Base-by-base conservation (phyloP, 2,888 invertebrate species). In the Melolontha melolontha region DNA sequence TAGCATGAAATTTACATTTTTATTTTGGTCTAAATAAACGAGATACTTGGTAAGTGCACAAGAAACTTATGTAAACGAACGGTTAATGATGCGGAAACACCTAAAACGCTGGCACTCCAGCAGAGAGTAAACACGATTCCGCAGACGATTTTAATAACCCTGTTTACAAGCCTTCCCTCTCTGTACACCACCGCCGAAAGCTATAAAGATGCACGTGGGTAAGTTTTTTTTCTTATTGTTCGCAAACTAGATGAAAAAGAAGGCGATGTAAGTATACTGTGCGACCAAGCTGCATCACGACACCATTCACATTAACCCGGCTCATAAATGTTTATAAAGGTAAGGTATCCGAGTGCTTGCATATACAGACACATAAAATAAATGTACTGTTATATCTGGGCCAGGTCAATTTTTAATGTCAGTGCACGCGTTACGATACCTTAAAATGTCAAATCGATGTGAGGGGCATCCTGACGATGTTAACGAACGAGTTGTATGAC, bases 371-470 rank as follows among this genome's bases (percentile, higher is more conserved):
- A 51, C 34, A 27, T 16, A 34, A 52, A 52, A 12, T 52, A 52
- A 52, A 52, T 52, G 51, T 52, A 51, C 51, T 12, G 51, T 51
- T 51, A 51, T 27, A 52, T 52, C 51, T 52, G 34, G 51, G 29
- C 12, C 34, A 52, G 29, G 29, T 29, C 29, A 34, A 29, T 34
- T 29, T 14, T 52, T 52, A 52, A 52, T 17, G 17, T 34, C 51
- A 51, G 22, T 51, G 29, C 29, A 29, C 27, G 51, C 34, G 29
- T 29, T 29, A n/a, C 6, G 12, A 51, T 4, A 51, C 12, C 34
- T 29, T 34, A 34, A 52, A 52, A 52, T 52, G 51, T 52, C 51
- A 52, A 34, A 29, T 52, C 51, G 51, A 52, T 52, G n/a, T 49
- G 22, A 12, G 49, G 49, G 49, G 11, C 16, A n/a, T 49, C 5